Base-by-base conservation (phyloP, 2,797 vertebrate species). In the Microctenopoma steveboyesi region DNA sequence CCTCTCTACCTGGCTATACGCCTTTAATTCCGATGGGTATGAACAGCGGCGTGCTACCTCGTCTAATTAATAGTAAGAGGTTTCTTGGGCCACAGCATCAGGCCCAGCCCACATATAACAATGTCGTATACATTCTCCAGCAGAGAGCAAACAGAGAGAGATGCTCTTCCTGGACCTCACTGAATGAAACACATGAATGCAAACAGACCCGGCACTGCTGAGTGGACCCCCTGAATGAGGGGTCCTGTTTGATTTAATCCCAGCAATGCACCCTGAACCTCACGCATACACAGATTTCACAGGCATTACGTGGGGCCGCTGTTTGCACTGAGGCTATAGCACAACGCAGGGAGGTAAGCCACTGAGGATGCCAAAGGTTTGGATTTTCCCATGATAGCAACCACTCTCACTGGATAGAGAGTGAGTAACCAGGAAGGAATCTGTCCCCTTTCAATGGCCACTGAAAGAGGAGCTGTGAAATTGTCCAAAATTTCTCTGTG, bases 401-500 rank as follows among this genome's bases (percentile, higher is more conserved):
- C 86, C 80, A 61, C 84, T 89, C 79, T 83, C 78, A 58, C 75
- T 74, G 85, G 84, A 83, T 69, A 78, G 82, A 90, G 90, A 86
- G 89, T 90, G 92, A 92, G 92, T 92, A 94, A 93, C 91, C 92
- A 93, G 92, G 93, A 94, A 93, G 90, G 93, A 94, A 94, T 94
- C 93, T 84, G 89, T 90, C 86, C 89, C 89, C 84, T 94, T 94
- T 94, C 91, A 94, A 81, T 82, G 85, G 82, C 73, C 64, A n/a
- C 87, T 94, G 91, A 95, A 95, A 93, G 76, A 90, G 76, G 86
- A 89, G 89, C 91, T 94, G 93, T 94, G 93, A 94, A 94, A 94
- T 95, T 92, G 92, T 93, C 89, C 83, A 76, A 94, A 94, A 93
- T 90, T 86, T 92, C 86, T 88, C 85, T 88, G 89, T 88, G 91